These are phyloP conservation scores for Raillietiella orientalis DNA, from an alignment of 2,888 invertebrate genomes.

Conservation along the genomic window DNA sequence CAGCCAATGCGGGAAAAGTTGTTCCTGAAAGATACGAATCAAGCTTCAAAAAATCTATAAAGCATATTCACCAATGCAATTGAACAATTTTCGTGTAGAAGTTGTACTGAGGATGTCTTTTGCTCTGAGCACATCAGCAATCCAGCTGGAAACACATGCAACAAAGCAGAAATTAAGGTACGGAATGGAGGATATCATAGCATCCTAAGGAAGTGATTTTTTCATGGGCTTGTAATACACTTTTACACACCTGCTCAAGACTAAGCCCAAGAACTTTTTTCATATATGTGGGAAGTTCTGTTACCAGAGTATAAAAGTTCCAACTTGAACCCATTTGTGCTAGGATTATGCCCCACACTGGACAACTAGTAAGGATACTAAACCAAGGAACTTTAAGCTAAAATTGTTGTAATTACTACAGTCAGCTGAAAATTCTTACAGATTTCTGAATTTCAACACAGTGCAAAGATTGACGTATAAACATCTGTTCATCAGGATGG, in stretches of 20 bases:
- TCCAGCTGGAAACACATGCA: neutral
- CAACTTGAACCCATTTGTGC: constrained; percentile 40
- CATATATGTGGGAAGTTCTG: constrained; percentile 49
- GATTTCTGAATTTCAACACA: too few relatives aligned
- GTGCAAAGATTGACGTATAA: too few relatives aligned
- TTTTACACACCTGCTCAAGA: constrained; percentile 31
- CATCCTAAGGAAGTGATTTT: too few relatives aligned
- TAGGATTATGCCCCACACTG: constrained; percentile 32
- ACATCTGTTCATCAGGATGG: neutral
- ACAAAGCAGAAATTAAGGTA: too few relatives aligned
- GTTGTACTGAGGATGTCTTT: neutral
- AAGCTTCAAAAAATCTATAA: too few relatives aligned
- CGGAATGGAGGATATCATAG: too few relatives aligned
- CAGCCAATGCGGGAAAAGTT: neutral
- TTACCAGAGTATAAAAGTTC: constrained; percentile 52
- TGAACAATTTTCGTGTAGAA: constrained; percentile 1
- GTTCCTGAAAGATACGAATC: neutral
- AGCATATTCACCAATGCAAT: neutral
- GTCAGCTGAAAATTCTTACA: too few relatives aligned
- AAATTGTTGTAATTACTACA: too few relatives aligned
- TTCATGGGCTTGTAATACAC: too few relatives aligned
- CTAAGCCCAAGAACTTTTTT: constrained; percentile 31
- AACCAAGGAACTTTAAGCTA: constrained; percentile 28
- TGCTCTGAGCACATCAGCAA: neutral
- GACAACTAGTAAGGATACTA: constrained; percentile 26